Evolutionary conservation across 2,888 invertebrate genomes (phyloP).

Genomic region (Lasioglossum vierecki): DNA sequence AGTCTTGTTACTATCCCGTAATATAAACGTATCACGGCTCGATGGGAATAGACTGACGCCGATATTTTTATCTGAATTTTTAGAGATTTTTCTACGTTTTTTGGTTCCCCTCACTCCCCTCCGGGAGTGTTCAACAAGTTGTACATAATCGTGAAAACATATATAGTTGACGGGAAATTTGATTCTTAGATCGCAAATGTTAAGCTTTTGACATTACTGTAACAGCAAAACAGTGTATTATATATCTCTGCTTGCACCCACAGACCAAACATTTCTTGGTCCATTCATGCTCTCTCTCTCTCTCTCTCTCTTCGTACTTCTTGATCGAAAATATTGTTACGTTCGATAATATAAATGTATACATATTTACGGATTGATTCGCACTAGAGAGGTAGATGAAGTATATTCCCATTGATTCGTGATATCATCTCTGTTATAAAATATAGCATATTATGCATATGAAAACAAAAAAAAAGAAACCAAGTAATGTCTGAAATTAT

Average conservation of each 20-base stretch:
- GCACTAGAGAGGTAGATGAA: not conserved
- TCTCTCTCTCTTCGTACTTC: not conserved
- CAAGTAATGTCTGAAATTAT: slow-evolving; percentile 60
- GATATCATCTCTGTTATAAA: slow-evolving; percentile 52
- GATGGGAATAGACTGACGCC: slow-evolving; percentile 62
- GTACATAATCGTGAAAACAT: not conserved
- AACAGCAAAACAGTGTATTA: not conserved
- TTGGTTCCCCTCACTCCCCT: not conserved
- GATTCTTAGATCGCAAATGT: not conserved
- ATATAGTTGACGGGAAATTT: not conserved
- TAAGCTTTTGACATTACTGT: not conserved
- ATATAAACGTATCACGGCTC: slow-evolving; percentile 60
- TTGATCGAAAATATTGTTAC: not conserved
- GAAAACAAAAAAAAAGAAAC: slow-evolving; percentile 23
- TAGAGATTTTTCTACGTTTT: slow-evolving; percentile 5
- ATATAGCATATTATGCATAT: slow-evolving; percentile 28
- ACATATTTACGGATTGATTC: not conserved
- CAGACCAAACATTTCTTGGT: not conserved
- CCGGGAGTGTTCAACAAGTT: not conserved
- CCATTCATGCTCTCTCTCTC: not conserved
- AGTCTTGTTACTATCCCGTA: slow-evolving; percentile 67
- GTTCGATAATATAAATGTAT: not conserved
- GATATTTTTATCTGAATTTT: slow-evolving; percentile 2
- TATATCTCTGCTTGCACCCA: not conserved
- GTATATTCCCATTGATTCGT: slow-evolving; percentile 71